A percentile compares a stretch with the other conserved stretches of the same genome.
phyloP scores from a whole-genome alignment of 2,113 vertebrate genomes.

The Syrmaticus mikado region DNA sequence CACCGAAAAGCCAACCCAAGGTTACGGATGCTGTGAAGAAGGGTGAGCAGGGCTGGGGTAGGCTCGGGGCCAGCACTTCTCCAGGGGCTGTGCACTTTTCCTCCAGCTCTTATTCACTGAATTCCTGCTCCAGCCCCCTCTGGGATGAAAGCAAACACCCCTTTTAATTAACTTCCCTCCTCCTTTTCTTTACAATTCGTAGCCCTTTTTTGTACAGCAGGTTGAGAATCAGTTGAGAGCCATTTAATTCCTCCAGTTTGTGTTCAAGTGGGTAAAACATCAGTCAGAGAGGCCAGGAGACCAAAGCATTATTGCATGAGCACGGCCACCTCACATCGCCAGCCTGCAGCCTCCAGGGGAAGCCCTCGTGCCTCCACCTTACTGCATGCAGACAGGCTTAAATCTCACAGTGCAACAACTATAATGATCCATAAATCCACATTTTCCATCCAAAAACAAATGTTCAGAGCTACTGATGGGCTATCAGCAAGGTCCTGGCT shows the following conservation, averaged over 20 bases:
- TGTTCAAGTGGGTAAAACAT: background rate
- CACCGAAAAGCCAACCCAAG: background rate
- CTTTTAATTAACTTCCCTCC: background rate
- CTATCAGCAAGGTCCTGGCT: background rate
- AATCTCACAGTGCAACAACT: background rate
- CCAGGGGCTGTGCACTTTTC: background rate
- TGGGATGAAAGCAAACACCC: background rate
- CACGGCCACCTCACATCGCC: background rate
- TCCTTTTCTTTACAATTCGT: background rate
- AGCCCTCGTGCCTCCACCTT: rapidly evolving
- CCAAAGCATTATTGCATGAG: background rate
- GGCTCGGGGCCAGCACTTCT: background rate
- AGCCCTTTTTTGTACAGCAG: background rate
- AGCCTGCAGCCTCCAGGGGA: background rate
- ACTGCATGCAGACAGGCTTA: background rate
- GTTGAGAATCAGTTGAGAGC: background rate
- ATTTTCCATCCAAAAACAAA: background rate
- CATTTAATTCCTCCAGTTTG: background rate
- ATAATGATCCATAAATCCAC: background rate
- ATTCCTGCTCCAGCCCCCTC: background rate
- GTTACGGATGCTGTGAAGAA: rapidly evolving
- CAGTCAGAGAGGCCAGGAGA: background rate
- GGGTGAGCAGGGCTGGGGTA: background rate
- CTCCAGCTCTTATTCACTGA: background rate
- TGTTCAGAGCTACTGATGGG: background rate